Conservation (phyloP, 2,888 invertebrate genomes). For the Latrodectus elegans region DNA sequence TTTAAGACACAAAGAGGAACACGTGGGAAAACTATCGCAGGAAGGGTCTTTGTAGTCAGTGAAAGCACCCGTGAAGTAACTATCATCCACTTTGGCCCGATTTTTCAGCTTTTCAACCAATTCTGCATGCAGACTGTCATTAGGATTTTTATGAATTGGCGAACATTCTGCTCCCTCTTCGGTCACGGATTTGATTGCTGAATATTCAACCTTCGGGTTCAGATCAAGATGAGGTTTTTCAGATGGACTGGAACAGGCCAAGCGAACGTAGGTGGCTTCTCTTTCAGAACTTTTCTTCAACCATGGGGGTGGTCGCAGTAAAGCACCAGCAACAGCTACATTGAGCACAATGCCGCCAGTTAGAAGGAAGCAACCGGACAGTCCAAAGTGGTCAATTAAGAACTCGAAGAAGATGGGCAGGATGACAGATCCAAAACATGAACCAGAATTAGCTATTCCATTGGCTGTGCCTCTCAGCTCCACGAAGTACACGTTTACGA, state of each 20-base stretch:
- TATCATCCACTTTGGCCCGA: not conserved
- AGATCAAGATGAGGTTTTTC: not conserved
- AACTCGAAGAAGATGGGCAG: slow-evolving; percentile 66
- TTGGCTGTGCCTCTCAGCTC: slow-evolving; percentile 65
- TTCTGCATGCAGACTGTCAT: slow-evolving; percentile 13
- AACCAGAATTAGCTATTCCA: slow-evolving; percentile 70
- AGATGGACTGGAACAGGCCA: not conserved
- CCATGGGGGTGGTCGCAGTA: slow-evolving; percentile 25
- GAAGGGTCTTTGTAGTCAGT: not conserved
- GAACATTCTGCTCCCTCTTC: not conserved
- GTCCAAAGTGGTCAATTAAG: slow-evolving; percentile 56
- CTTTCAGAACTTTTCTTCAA: not conserved
- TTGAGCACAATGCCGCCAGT: slow-evolving; percentile 66
- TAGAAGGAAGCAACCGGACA: slow-evolving; percentile 66
- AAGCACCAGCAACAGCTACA: slow-evolving; percentile 33
- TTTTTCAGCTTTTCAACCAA: slow-evolving; percentile 11
- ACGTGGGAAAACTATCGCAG: slow-evolving; percentile 13
- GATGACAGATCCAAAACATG: slow-evolving; percentile 69
- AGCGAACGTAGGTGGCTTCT: not conserved
- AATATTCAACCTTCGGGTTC: not conserved
- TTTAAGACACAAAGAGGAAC: slow-evolving; percentile 2
- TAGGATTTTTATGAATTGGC: not conserved
- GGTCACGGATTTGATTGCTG: not conserved
- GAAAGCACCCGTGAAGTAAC: not conserved
- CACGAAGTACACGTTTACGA: slow-evolving; percentile 70